Base-by-base conservation (phyloP, 2,888 invertebrate genomes). In the Volucella zonaria region DNA sequence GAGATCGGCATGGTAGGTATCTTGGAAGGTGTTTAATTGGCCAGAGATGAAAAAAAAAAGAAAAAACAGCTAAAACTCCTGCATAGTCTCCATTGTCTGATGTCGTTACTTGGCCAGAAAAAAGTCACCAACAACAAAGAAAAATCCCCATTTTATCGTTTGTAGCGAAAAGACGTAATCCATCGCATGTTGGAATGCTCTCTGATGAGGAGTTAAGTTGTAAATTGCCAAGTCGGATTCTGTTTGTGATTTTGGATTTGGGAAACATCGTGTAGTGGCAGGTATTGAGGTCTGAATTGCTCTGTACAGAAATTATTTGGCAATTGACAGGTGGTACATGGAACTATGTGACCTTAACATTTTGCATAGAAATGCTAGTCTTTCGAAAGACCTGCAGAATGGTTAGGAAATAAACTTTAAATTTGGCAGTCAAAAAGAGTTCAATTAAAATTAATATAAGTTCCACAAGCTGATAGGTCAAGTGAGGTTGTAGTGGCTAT, bases 11-110 rank as follows among this genome's bases (percentile, higher is more conserved):
- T 58, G 58, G 49, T 31, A 31, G 6, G 6, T 31, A 71, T 67
- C 47, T 40, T 62, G 52, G 66, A 18, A 85, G 85, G 85, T 85
- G 81, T 85, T 81, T 85, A 85, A 85, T 85, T 85, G 85, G 76
- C 38, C 67, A 45, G 40, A 58, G 31, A 71, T 59, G 12, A 59
- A 18, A n/a, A 71, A 58, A 31, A 15, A 67, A 51, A 62, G 62
- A 49, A 51, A 49, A 11, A 67, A 52, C 43, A 31, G 47, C 42
- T 52, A 67, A 66, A 68, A 79, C 70, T 83, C 54, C 66, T 70
- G 76, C 64, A n/a, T 40, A 52, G 64, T 64, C 75, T 51, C 68
- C 31, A 66, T 68, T 74, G 56, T 75, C 70, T 77, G 77, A 61
- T 77, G 64, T 70, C 66, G 54, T 61, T 79, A 59, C 43, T 75